Conservation (phyloP, 2,797 vertebrate genomes). For the Gorsachius magnificus region DNA sequence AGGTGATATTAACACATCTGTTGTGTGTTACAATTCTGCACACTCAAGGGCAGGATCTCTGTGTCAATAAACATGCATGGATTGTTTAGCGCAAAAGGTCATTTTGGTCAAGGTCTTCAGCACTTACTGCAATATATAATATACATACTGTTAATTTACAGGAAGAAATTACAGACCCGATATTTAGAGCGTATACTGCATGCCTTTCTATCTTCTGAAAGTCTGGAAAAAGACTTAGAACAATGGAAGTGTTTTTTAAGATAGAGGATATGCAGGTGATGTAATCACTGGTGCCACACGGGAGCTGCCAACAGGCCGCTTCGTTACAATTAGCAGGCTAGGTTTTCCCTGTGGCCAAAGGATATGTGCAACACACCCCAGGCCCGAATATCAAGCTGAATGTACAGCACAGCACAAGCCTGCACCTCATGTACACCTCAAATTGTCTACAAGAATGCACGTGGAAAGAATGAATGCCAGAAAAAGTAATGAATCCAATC, state of each 20-base stretch:
- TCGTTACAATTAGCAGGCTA: background rate
- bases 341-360: background rate
- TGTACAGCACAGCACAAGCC: background rate
- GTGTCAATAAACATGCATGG: background rate
- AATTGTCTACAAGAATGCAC: background rate
- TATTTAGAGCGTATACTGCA: background rate
- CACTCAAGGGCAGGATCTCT: background rate
- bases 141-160: background rate
- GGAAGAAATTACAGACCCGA: background rate
- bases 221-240: background rate
- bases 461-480: background rate
- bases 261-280: background rate
- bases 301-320: background rate
- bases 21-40: background rate
- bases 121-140: background rate
- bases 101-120: background rate
- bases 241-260: background rate
- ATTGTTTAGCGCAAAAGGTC: background rate
- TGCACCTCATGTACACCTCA: background rate
- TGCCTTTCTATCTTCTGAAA: background rate
- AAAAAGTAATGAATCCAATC: background rate
- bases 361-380: background rate
- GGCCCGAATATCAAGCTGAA: background rate
- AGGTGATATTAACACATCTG: background rate
- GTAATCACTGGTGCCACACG: background rate